phyloP scores from a whole-genome alignment of 2,113 vertebrate species.

The Cepphus grylle region DNA sequence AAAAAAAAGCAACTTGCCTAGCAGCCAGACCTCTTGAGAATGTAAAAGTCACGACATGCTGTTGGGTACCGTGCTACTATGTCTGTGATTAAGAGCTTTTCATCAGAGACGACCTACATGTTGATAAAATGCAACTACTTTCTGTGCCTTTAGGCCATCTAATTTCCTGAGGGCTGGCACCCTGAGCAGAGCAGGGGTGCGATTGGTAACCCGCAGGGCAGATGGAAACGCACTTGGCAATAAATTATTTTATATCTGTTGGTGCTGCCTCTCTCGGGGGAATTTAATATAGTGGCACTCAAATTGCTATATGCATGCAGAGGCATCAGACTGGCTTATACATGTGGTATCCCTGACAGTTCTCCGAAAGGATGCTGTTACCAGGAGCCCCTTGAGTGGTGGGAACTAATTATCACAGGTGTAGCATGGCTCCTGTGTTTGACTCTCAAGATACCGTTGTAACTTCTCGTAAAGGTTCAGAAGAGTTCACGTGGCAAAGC shows the following conservation, averaged over 20 bases:
- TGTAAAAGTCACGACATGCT: conserved; percentile 50
- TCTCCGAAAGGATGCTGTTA: conserved; percentile 32
- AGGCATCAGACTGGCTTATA: conserved; percentile 64
- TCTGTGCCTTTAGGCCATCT: conserved; percentile 58
- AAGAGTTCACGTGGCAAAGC: conserved; percentile 13
- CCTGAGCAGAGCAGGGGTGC: conserved; percentile 16
- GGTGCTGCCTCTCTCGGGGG: conserved; percentile 67
- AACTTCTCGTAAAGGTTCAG: not conserved
- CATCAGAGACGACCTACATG: conserved; percentile 30
- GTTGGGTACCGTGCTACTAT: conserved; percentile 55
- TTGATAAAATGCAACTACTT: conserved; percentile 25
- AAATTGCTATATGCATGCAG: conserved; percentile 62
- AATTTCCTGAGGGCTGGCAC: conserved; percentile 62
- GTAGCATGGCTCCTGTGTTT: conserved; percentile 63
- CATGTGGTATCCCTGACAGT: conserved; percentile 58
- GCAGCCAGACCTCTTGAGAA: conserved; percentile 62
- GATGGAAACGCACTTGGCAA: conserved; percentile 37
- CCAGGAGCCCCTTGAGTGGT: conserved; percentile 11
- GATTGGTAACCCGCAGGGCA: conserved; percentile 31
- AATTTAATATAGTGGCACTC: conserved; percentile 65
- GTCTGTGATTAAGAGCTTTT: conserved; percentile 59
- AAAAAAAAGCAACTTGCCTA: conserved; percentile 10
- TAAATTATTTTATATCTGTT: conserved; percentile 47
- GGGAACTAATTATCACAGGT: conserved; percentile 32
- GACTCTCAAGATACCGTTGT: not conserved